Evolutionary conservation across 2,797 vertebrate species (phyloP).

Genomic region (Harpagifer antarcticus): DNA sequence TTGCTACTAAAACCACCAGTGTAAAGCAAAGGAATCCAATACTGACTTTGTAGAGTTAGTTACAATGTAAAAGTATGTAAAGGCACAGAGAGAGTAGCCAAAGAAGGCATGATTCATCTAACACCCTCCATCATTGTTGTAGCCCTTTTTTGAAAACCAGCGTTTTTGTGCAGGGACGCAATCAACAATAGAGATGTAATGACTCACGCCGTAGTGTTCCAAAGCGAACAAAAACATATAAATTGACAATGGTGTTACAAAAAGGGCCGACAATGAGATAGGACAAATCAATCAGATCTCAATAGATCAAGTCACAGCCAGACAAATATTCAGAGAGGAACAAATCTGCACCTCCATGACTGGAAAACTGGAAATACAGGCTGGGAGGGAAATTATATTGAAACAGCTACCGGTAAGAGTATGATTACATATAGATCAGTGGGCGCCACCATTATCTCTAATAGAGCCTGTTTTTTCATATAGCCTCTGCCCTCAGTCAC

Average conservation of each 20-base stretch:
- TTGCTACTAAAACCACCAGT: slow-evolving; percentile 5
- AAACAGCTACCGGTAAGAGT: slow-evolving; percentile 11
- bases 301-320: slow-evolving; percentile 51
- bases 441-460: slow-evolving; percentile 44
- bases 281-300: slow-evolving; percentile 66
- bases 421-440: slow-evolving; percentile 51
- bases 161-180: slow-evolving; percentile 59
- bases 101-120: slow-evolving; percentile 68
- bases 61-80: slow-evolving; percentile 37
- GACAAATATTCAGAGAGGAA: slow-evolving; percentile 36
- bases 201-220: slow-evolving; percentile 70
- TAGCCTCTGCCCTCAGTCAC: slow-evolving; percentile 30
- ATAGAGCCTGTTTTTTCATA: slow-evolving; percentile 20
- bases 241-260: slow-evolving; percentile 66
- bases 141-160: slow-evolving; percentile 51
- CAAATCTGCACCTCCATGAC: slow-evolving; percentile 19
- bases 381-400: slow-evolving; percentile 38
- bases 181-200: slow-evolving; percentile 73
- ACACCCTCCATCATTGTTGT: slow-evolving; percentile 58
- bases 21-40: slow-evolving; percentile 5
- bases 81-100: slow-evolving; percentile 50
- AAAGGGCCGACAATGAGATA: slow-evolving; percentile 61
- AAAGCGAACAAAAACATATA: slow-evolving; percentile 69
- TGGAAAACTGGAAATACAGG: slow-evolving; percentile 37
- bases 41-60: slow-evolving; percentile 15